Conservation (phyloP, 1,140 invertebrate genomes). For the Campoletis sonorensis region DNA sequence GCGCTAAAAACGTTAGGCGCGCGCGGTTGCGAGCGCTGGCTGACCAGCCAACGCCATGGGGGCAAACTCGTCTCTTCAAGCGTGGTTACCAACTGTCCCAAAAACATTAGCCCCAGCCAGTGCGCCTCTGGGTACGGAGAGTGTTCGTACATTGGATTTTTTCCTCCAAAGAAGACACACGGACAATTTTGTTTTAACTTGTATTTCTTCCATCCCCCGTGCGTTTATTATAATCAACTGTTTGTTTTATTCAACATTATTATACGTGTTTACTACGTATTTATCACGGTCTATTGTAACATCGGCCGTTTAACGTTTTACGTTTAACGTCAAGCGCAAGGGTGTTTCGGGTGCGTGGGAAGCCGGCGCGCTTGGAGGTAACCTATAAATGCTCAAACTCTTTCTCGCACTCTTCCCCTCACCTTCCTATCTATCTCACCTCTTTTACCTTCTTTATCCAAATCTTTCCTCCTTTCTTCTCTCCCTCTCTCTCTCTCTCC, state of each 20-base stretch:
- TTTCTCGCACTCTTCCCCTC: not conserved
- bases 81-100: constrained; percentile 60
- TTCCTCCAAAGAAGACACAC: not conserved
- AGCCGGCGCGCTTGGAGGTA: constrained; percentile 74
- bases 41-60: constrained; percentile 63
- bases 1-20: constrained; percentile 67
- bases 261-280: not conserved
- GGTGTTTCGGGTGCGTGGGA: constrained; percentile 58
- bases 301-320: not conserved
- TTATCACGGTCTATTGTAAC: not conserved
- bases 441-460: not conserved
- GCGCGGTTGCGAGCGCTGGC: constrained; percentile 51
- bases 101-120: constrained; percentile 75
- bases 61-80: constrained; percentile 37
- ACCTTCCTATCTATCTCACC: not conserved
- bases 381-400: constrained; percentile 66
- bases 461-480: not conserved
- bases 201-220: not conserved
- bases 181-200: not conserved
- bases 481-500: not conserved
- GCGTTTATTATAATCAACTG: not conserved
- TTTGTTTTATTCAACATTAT: not conserved
- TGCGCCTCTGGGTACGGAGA: constrained; percentile 49
- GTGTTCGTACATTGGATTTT: constrained; percentile 17
- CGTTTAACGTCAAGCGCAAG: constrained; percentile 12